Percentiles rank a stretch among this genome's conserved stretches.
These are phyloP conservation scores for Drosophila koepferae DNA, from an alignment of 2,888 invertebrate genomes.

Conservation along the genomic window DNA sequence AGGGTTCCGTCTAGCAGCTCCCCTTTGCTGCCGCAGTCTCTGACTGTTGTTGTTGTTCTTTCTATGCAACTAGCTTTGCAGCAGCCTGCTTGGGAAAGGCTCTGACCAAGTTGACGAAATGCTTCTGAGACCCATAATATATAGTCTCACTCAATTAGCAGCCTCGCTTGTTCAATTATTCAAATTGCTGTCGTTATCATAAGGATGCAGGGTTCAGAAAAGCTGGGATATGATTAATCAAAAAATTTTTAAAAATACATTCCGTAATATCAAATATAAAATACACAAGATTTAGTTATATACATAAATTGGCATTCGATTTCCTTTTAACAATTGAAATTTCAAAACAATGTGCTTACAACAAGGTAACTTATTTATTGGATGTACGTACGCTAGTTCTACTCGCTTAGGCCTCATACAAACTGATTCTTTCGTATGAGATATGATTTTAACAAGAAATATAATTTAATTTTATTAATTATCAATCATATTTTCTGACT, in stretches of 20 bases:
- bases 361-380: too few species aligned
- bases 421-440: too few species aligned
- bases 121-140: slow-evolving; percentile 7
- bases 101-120: slow-evolving; percentile 18
- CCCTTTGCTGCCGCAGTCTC: slow-evolving; percentile 10
- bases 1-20: slow-evolving; percentile 29
- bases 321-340: too few species aligned
- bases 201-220: not conserved
- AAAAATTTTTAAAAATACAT: not conserved
- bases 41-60: not conserved
- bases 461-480: too few species aligned
- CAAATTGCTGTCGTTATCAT: slow-evolving; percentile 10
- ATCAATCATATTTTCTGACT: too few species aligned
- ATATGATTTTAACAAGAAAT: too few species aligned
- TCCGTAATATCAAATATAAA: too few species aligned
- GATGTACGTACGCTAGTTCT: too few species aligned
- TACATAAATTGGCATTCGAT: too few species aligned
- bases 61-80: slow-evolving; percentile 18
- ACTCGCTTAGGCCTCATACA: too few species aligned
- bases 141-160: slow-evolving; percentile 37
- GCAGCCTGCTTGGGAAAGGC: slow-evolving; percentile 22
- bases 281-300: too few species aligned
- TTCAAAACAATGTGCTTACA: too few species aligned
- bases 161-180: slow-evolving; percentile 16
- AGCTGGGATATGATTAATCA: not conserved